Percentiles rank a stretch among this genome's conserved stretches.
Conservation (phyloP, 2,113 vertebrate species). For the Mesoclemmys tuberculata region DNA sequence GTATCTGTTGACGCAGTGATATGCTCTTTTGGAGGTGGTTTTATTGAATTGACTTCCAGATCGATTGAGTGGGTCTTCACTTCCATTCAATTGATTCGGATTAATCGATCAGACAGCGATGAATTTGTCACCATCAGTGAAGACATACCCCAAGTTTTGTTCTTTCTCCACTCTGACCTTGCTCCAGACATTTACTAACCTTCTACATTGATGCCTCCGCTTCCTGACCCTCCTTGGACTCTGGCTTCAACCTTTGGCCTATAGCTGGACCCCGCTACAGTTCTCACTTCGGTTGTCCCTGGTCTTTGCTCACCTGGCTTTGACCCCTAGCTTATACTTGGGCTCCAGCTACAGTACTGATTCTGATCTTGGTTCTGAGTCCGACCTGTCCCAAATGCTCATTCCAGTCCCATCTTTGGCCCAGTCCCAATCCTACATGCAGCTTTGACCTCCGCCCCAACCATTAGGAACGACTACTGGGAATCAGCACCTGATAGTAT, state of each 20-base stretch:
- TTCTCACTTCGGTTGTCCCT: background rate
- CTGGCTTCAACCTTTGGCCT: background rate
- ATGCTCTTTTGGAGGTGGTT: no score
- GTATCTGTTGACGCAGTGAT: no score
- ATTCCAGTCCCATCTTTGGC: background rate
- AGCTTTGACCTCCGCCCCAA: background rate
- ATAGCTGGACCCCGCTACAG: background rate
- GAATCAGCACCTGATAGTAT: background rate
- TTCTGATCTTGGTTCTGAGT: background rate
- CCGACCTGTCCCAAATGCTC: background rate
- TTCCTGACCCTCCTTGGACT: background rate
- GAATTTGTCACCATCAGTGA: no score
- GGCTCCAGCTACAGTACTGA: background rate
- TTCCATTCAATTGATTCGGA: no score
- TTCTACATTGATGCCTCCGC: background rate
- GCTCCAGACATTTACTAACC: background rate
- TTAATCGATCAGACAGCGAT: no score
- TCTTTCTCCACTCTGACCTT: no score
- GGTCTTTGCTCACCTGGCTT: background rate
- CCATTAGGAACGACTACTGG: background rate
- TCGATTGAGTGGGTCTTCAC: no score
- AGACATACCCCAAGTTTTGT: no score
- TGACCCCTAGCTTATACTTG: background rate
- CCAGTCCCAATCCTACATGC: background rate
- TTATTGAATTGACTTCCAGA: no score